phyloP scores from a whole-genome alignment of 2,888 invertebrate species.

The Peribatodes rhomboidaria region DNA sequence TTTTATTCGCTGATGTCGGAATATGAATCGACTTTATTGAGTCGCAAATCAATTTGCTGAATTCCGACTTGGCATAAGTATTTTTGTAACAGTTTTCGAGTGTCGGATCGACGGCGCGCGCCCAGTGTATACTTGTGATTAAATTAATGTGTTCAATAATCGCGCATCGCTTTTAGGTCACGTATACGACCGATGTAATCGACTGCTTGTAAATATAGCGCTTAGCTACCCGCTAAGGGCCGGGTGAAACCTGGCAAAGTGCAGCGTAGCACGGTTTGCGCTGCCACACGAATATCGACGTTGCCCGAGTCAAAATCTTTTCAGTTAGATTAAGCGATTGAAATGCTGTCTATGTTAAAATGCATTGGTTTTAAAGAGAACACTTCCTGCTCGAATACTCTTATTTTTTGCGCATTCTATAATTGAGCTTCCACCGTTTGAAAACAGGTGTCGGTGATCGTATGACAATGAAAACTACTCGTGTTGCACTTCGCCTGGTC shows the following conservation, averaged over 20 bases:
- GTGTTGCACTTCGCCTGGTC: background rate
- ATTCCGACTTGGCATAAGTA: background rate
- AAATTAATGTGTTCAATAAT: conserved; percentile 44
- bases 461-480: too few species aligned
- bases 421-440: too few species aligned
- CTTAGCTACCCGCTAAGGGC: conserved; percentile 32
- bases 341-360: background rate
- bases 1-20: background rate
- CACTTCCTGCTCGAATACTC: too few species aligned
- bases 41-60: conserved; percentile 4
- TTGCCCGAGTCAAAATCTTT: background rate
- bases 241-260: background rate
- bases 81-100: background rate
- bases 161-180: conserved; percentile 38
- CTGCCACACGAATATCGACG: background rate
- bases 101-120: conserved; percentile 16
- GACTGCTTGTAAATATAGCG: conserved; percentile 47
- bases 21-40: conserved; percentile 14
- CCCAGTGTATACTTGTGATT: conserved; percentile 39
- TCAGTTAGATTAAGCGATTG: background rate
- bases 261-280: background rate
- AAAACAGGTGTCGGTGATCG: too few species aligned
- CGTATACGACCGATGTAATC: conserved; percentile 39
- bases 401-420: too few species aligned
- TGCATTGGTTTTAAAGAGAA: background rate